These are phyloP conservation scores for Drosophila meridiana DNA, from an alignment of 2,888 invertebrate genomes.

Conservation along the genomic window DNA sequence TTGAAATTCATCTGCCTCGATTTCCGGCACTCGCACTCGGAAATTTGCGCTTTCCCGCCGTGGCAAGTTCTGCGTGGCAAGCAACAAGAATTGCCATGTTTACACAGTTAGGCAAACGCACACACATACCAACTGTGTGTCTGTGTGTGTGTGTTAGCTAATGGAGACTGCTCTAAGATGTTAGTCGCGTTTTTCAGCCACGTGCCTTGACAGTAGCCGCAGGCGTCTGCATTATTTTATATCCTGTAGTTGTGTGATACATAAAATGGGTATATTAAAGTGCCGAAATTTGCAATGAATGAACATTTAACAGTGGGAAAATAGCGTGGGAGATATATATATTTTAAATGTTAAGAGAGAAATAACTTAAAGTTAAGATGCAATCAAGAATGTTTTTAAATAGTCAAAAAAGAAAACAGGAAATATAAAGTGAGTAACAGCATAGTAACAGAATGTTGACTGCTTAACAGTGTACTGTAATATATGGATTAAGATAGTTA, in stretches of 20 bases:
- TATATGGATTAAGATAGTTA: no score
- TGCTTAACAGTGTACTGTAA: neutral
- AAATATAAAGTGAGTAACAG: neutral
- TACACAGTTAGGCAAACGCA: constrained; percentile 40
- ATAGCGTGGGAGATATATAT: neutral
- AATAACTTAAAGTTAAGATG: neutral
- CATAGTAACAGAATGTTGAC: neutral
- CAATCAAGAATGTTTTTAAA: neutral
- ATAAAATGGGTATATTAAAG: constrained; percentile 25
- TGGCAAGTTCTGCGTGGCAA: constrained; percentile 33
- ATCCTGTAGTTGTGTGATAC: constrained; percentile 22
- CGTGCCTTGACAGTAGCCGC: constrained; percentile 60
- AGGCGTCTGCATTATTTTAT: constrained; percentile 34
- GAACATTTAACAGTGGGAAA: neutral
- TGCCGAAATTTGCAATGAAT: neutral
- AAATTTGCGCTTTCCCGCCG: constrained; percentile 66
- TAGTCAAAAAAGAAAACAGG: neutral
- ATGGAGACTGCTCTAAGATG: constrained; percentile 28
- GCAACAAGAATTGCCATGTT: constrained; percentile 65
- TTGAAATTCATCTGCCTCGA: constrained; percentile 78
- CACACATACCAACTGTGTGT: neutral
- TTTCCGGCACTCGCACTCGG: constrained; percentile 67
- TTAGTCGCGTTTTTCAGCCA: constrained; percentile 68
- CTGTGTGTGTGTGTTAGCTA: constrained; percentile 4
- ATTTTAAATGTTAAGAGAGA: neutral